Conservation (phyloP, 2,113 vertebrate species). For the Macrotus californicus region DNA sequence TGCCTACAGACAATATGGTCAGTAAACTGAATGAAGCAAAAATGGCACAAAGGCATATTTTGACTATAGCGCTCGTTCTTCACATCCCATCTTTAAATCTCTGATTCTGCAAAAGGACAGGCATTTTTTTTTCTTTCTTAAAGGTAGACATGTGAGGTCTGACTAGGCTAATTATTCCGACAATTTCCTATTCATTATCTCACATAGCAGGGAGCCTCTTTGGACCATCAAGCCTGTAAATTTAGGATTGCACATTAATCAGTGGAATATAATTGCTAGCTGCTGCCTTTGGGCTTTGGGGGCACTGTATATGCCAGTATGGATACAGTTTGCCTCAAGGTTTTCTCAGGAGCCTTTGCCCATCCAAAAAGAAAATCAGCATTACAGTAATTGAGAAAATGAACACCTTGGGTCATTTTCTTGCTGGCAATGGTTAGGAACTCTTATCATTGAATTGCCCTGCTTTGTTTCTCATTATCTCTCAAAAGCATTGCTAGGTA, state of each 20-base stretch:
- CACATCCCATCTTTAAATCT: not conserved
- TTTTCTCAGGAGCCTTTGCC: slow-evolving; percentile 33
- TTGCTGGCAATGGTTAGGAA: slow-evolving; percentile 46
- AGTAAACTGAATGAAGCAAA: not conserved
- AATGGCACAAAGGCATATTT: not conserved
- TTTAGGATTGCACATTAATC: slow-evolving; percentile 69
- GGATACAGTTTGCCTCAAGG: slow-evolving; percentile 46
- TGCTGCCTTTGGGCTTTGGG: slow-evolving; percentile 49
- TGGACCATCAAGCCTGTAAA: slow-evolving; percentile 69
- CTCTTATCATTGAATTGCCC: slow-evolving; percentile 40
- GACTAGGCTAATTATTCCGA: slow-evolving; percentile 69
- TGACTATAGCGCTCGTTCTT: not conserved
- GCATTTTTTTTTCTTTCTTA: not conserved
- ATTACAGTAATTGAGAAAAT: slow-evolving; percentile 70
- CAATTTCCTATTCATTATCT: slow-evolving; percentile 70
- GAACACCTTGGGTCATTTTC: slow-evolving; percentile 56
- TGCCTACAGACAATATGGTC: not conserved
- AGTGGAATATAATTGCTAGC: slow-evolving; percentile 71
- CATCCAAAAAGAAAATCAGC: slow-evolving; percentile 67
- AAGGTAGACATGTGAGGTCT: slow-evolving; percentile 39
- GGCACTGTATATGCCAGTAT: slow-evolving; percentile 32
- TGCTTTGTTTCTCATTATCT: slow-evolving; percentile 62
- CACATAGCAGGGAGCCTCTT: slow-evolving; percentile 54
- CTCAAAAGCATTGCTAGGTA: slow-evolving; percentile 6
- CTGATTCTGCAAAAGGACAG: slow-evolving; percentile 12